Evolutionary conservation across 2,113 vertebrate species (phyloP), one percentile per base, ranked within the genome.

Genomic region (Verasper variegatus): DNA sequence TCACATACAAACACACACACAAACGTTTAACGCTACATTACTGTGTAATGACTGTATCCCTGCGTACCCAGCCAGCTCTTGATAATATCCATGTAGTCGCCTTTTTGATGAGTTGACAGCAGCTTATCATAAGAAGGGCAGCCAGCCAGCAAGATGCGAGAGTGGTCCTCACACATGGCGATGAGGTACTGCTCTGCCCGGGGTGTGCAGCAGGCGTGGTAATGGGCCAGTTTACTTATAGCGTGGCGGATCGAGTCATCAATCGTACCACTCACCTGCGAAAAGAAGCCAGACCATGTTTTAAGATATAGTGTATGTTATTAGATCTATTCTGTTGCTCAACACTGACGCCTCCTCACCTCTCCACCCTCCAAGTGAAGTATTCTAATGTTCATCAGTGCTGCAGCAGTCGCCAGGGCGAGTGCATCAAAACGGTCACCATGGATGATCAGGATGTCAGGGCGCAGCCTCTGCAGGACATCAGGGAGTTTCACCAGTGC

Each of bases 71-170:
- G 74, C 97, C 97, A 99, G 86, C 94, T 89, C 57, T 91, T 94
- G 83, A 99, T 96, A 84, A 98, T 91, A 66, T 97, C 95, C 92
- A 95, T 95, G 85, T 97, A 97, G 93, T 99, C 96, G 27, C 97
- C 97, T 77, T 95, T 95, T 71, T 95, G 94, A 78, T 96, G 94
- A 65, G 94, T 93, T 1, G 92, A 94, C 17, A 99, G 96, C 69
- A 99, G 95, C 86, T 97, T 98, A 89, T 99, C 98, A 3, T 99
- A 99, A 0, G 98, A 99, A n/a, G 98, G 98, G 76, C 98, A 99
- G 51, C 98, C 98, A 0, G 98, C 96, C 82, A 99, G 63, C 24
- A 99, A 96, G 87, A 99, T 99, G 83, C 95, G 97, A 35, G 95
- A 92, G 0, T 99, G 97, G 87, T 99, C 97, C 85, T 99, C 98